phyloP scores from a whole-genome alignment of 2,888 invertebrate species.

The Cynaeus angustus region DNA sequence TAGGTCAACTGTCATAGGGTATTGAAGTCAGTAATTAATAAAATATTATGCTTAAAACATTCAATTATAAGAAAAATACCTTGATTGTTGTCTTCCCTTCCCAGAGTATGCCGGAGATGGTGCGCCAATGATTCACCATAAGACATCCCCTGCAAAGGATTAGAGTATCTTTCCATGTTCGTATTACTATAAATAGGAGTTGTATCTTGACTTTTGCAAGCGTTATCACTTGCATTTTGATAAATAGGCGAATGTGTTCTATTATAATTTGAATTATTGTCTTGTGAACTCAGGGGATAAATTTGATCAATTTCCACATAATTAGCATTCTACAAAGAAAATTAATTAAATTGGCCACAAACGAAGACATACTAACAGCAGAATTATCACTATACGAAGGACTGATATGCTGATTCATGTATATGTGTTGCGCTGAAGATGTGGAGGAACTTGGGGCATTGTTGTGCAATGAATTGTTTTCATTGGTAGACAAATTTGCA shows the following conservation, averaged over 20 bases:
- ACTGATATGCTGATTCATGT: slow-evolving; percentile 75
- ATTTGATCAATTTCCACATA: slow-evolving; percentile 77
- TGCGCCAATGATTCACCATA: slow-evolving; percentile 73
- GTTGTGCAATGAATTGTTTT: slow-evolving; percentile 59
- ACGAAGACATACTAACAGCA: slow-evolving; percentile 61
- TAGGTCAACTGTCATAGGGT: too few relatives aligned
- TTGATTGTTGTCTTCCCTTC: slow-evolving; percentile 73
- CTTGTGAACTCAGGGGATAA: slow-evolving; percentile 72
- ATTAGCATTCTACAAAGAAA: slow-evolving; percentile 65
- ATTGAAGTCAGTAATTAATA: too few relatives aligned
- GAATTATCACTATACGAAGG: slow-evolving; percentile 74
- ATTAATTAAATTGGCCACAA: too few relatives aligned
- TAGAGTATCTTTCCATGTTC: slow-evolving; percentile 67
- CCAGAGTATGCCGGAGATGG: slow-evolving; percentile 75
- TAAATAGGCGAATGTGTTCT: slow-evolving; percentile 74
- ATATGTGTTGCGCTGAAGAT: slow-evolving; percentile 73
- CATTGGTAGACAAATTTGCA: slow-evolving; percentile 77
- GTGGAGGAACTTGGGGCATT: slow-evolving; percentile 70
- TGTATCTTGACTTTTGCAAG: slow-evolving; percentile 43
- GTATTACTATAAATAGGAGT: slow-evolving; percentile 76
- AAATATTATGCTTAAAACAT: too few relatives aligned
- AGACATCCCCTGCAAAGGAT: slow-evolving; percentile 73
- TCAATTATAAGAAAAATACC: too few relatives aligned
- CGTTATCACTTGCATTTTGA: slow-evolving; percentile 70
- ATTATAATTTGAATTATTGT: slow-evolving; percentile 66